Base-by-base conservation (phyloP, 2,888 invertebrate species). In the Schizaphis graminum region DNA sequence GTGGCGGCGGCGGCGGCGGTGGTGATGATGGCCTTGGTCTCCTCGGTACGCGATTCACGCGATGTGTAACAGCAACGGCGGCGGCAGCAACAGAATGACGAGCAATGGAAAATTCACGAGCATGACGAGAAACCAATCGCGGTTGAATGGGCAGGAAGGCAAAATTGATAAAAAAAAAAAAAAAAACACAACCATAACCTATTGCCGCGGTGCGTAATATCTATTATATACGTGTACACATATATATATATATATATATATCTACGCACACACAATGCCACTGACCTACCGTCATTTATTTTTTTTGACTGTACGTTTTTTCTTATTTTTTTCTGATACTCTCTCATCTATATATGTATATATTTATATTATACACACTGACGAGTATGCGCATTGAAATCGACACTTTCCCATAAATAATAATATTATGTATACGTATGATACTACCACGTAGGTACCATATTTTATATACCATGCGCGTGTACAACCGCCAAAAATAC, bases 271-370 rank as follows among this genome's bases (percentile, higher is more conserved):
- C 49, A 57, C 13, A 28, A 53, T 88, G 92, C 92, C 92, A 92
- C 92, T 92, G 92, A 92, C 92, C 92, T 92, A 92, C 88, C 92
- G 67, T 44, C 92, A 53, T 92, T 67, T 77, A 47, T 56, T 47
- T 44, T 41, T 85, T 85, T 85, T 28, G 28, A 28, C 44, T 84
- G 56, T 21, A 28, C 41, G 53, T 92, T 86, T 91, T 85, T 91
- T 44, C 11, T 5, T 86, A 7, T 10, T 0, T 91, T 91, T 41
- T 91, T 47, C 24, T 28, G 26, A 44, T 44, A 85, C 44, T 85
- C 21, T 84, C 1, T 41, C 3, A 5, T 77, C 35, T 21, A 11
- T 85, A 85, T 3, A 8, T 44, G 24, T 13, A 24, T 77, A 7
- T 77, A 49, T 85, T 16, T 47, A 28, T 86, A 28, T 5, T n/a